Evolutionary conservation across 2,888 invertebrate species (phyloP).

Genomic region (Spatulosminthurus flaviceps): DNA sequence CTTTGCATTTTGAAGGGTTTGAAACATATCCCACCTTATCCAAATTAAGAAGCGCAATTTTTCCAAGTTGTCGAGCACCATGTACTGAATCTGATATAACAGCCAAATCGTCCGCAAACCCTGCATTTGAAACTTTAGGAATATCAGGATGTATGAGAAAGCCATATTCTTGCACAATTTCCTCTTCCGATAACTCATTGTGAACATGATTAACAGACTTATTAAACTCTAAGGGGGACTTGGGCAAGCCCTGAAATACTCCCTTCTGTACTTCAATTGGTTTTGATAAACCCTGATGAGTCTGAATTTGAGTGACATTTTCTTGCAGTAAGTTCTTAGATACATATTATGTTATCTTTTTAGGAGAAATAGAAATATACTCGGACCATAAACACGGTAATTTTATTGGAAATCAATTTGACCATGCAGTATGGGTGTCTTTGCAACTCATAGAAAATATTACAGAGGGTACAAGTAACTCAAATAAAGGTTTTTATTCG

Average conservation of each 20-base stretch:
- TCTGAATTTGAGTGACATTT: not conserved
- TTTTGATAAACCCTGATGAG: not conserved
- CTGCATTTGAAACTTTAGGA: not conserved
- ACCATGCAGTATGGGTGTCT: no score
- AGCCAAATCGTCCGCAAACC: conserved; percentile 42
- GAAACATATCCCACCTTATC: not conserved
- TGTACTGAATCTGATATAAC: not conserved
- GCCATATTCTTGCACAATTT: conserved; percentile 28
- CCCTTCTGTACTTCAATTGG: conserved; percentile 12
- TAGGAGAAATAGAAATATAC: no score
- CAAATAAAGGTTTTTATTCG: no score
- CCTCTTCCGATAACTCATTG: conserved; percentile 21
- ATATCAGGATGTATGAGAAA: not conserved
- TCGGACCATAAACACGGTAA: no score
- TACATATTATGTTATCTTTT: no score
- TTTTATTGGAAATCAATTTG: no score
- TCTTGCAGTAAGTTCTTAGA: no score
- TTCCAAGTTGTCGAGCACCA: not conserved
- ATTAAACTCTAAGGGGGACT: conserved; percentile 45
- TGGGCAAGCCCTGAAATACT: conserved; percentile 44
- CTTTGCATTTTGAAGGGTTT: not conserved
- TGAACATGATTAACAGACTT: conserved; percentile 33
- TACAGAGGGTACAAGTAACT: no score
- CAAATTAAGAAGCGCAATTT: not conserved
- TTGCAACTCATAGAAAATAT: no score